Evolutionary conservation across 1,140 invertebrate genomes (phyloP).

Genomic region (Diabrotica undecimpunctata): DNA sequence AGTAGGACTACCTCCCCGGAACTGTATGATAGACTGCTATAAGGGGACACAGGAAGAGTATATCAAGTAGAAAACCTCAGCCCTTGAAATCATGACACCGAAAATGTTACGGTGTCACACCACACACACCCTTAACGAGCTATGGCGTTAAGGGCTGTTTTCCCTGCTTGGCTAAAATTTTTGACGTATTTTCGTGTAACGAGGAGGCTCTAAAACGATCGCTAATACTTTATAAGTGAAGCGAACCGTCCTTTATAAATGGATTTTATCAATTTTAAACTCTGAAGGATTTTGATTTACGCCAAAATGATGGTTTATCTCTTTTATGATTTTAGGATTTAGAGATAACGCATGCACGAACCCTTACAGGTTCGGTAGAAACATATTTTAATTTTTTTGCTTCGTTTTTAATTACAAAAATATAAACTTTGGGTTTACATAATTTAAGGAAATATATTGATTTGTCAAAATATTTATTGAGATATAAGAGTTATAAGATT

Average conservation of each 20-base stretch:
- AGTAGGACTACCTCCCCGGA: background rate
- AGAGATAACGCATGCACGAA: slow-evolving; percentile 13
- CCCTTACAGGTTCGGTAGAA: too few species aligned
- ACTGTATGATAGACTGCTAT: slow-evolving; percentile 39
- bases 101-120: background rate
- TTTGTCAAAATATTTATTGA: too few species aligned
- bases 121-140: background rate
- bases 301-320: slow-evolving; percentile 24
- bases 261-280: slow-evolving; percentile 49
- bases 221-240: slow-evolving; percentile 48
- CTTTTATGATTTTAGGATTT: slow-evolving; percentile 18
- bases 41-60: slow-evolving; percentile 36
- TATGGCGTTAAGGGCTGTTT: background rate
- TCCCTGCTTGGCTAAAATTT: background rate
- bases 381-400: too few species aligned
- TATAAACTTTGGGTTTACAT: too few species aligned
- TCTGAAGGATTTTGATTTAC: slow-evolving; percentile 40
- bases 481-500: too few species aligned
- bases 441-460: too few species aligned
- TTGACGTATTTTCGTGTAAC: slow-evolving; percentile 2
- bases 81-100: slow-evolving; percentile 7
- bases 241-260: slow-evolving; percentile 48
- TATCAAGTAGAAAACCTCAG: slow-evolving; percentile 35
- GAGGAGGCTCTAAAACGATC: slow-evolving; percentile 37
- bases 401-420: too few species aligned